These are phyloP conservation scores for Agonopterix arenella DNA, from an alignment of 2,888 invertebrate genomes.

Conservation along the genomic window DNA sequence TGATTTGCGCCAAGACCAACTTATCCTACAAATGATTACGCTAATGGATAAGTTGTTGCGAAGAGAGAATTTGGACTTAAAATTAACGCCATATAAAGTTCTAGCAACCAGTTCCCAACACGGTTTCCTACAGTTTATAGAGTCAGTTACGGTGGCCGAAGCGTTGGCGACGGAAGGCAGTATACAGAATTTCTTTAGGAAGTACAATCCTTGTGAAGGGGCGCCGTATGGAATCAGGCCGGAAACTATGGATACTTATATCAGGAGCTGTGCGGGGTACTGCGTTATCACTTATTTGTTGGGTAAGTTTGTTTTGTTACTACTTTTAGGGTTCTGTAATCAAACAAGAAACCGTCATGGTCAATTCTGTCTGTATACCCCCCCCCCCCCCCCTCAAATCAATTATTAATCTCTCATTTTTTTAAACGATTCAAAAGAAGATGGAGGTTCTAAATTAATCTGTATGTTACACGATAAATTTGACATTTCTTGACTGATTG, in stretches of 20 bases:
- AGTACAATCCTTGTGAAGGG: constrained; percentile 91
- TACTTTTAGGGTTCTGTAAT: not conserved
- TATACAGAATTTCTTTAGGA: constrained; percentile 95
- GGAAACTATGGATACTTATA: constrained; percentile 98
- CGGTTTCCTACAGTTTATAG: constrained; percentile 97
- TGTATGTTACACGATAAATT: no score
- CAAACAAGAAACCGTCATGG: no score
- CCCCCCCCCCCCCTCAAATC: no score
- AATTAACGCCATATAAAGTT: constrained; percentile 91
- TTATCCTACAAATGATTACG: constrained; percentile 98
- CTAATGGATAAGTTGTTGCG: constrained; percentile 97
- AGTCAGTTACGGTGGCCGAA: constrained; percentile 94
- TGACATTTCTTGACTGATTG: no score
- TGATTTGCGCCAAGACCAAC: constrained; percentile 97
- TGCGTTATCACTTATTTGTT: constrained; percentile 98
- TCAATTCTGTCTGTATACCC: no score
- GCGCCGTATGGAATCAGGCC: constrained; percentile 93
- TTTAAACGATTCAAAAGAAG: no score
- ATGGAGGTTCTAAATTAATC: no score
- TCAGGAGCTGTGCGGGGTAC: constrained; percentile 97
- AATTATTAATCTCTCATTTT: no score
- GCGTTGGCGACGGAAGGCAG: constrained; percentile 91
- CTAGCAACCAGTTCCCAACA: constrained; percentile 97
- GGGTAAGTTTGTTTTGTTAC: constrained; percentile 47
- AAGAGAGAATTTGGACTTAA: constrained; percentile 96